Conservation (phyloP, 2,888 invertebrate genomes). For the Geophilus truncorum region DNA sequence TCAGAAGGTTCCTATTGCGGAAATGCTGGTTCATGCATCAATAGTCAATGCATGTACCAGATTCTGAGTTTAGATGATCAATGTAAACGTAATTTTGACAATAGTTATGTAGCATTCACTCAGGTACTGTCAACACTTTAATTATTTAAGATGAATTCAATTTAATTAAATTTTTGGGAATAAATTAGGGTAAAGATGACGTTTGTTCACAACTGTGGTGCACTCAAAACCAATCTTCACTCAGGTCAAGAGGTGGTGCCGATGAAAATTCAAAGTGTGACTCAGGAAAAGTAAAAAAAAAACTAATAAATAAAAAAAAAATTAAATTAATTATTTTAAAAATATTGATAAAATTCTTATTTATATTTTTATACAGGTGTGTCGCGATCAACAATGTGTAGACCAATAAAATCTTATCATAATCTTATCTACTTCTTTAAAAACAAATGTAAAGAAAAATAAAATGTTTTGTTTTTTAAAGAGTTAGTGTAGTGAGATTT, state of each 20-base stretch:
- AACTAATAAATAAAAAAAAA: no score
- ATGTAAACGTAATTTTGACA: slow-evolving; percentile 9
- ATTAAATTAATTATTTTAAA: no score
- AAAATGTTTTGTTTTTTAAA: no score
- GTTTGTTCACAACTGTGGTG: not conserved
- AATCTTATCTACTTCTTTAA: no score
- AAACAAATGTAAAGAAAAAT: no score
- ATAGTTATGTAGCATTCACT: not conserved
- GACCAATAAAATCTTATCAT: no score
- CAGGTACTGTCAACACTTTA: not conserved
- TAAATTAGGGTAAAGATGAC: not conserved
- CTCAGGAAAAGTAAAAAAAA: not conserved
- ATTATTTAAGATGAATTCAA: not conserved
- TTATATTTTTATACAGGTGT: not conserved
- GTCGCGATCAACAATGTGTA: not conserved
- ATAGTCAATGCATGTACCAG: not conserved
- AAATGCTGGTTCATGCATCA: not conserved
- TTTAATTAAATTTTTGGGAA: not conserved
- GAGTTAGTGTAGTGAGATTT: no score
- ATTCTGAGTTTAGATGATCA: not conserved
- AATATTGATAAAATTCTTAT: not conserved
- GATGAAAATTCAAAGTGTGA: not conserved
- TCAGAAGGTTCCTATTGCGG: not conserved
- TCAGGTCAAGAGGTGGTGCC: not conserved
- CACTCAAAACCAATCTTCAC: not conserved